phyloP scores from a whole-genome alignment of 2,888 invertebrate species.

The Anodontia alba region DNA sequence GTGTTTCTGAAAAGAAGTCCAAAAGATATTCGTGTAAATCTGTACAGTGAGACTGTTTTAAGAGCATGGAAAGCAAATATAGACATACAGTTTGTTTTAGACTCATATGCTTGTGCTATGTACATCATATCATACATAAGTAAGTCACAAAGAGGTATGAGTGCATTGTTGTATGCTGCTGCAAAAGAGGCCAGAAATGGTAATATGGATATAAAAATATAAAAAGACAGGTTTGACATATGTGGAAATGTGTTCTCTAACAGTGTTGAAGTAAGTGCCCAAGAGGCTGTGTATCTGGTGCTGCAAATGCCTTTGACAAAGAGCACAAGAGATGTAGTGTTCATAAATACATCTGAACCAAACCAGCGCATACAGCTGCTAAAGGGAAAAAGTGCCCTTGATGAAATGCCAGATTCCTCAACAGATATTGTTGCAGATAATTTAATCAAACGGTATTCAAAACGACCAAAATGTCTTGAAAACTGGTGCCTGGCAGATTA shows the following conservation, averaged over 20 bases:
- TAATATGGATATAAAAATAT: conserved; percentile 53
- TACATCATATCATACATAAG: conserved; percentile 38
- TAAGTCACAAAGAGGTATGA: conserved; percentile 35
- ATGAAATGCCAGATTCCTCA: conserved; percentile 43
- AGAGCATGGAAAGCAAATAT: conserved; percentile 51
- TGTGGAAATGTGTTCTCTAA: conserved; percentile 56
- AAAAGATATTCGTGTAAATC: conserved; percentile 46
- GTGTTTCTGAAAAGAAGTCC: conserved; percentile 50
- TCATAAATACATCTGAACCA: conserved; percentile 60
- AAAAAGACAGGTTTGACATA: conserved; percentile 55
- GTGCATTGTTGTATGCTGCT: conserved; percentile 33
- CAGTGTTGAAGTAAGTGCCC: conserved; percentile 59
- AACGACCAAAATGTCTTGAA: conserved; percentile 43
- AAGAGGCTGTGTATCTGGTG: conserved; percentile 64
- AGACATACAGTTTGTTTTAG: conserved; percentile 52
- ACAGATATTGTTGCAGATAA: conserved; percentile 29
- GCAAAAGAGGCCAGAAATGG: conserved; percentile 56
- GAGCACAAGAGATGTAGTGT: conserved; percentile 41
- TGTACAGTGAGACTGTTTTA: conserved; percentile 40
- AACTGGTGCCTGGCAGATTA: conserved; percentile 58
- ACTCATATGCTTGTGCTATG: conserved; percentile 46
- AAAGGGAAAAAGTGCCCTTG: conserved; percentile 60
- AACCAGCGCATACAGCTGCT: conserved; percentile 65
- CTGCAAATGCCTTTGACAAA: conserved; percentile 57
- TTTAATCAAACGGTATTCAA: conserved; percentile 52